These are phyloP conservation scores for Zaprionus lachaisei DNA, from an alignment of 1,140 invertebrate genomes.

Conservation along the genomic window DNA sequence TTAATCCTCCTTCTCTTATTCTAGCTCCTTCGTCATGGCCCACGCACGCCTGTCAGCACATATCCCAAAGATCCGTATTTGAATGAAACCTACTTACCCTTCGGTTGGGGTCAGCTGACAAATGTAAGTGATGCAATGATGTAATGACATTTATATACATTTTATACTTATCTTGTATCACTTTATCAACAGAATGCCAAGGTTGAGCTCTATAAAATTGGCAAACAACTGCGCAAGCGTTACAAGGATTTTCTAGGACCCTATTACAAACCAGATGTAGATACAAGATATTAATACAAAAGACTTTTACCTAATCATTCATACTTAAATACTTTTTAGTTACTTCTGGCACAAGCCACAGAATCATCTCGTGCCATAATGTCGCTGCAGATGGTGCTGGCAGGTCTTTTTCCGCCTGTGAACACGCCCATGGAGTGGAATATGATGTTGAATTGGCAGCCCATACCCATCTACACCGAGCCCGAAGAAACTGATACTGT, in stretches of 20 bases:
- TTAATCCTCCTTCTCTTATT: not conserved
- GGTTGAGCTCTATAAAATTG: constrained; percentile 87
- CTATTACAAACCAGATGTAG: constrained; percentile 86
- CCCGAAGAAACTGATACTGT: constrained; percentile 86
- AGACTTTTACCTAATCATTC: constrained; percentile 1
- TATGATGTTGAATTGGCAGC: constrained; percentile 89
- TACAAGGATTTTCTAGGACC: constrained; percentile 87
- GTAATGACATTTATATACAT: constrained; percentile 1
- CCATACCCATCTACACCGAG: constrained; percentile 89
- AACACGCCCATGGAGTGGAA: constrained; percentile 87
- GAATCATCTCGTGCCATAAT: constrained; percentile 90
- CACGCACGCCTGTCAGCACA: constrained; percentile 90
- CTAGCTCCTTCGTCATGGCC: constrained; percentile 91
- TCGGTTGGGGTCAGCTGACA: constrained; percentile 92
- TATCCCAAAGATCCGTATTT: constrained; percentile 91
- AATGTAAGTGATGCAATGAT: constrained; percentile 86
- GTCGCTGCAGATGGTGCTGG: constrained; percentile 89
- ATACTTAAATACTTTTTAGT: constrained; percentile 28
- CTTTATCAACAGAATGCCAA: constrained; percentile 76
- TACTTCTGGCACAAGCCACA: constrained; percentile 88
- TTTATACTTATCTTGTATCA: not conserved
- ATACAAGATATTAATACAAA: not conserved
- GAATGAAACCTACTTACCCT: constrained; percentile 88
- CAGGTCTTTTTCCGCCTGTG: constrained; percentile 89
- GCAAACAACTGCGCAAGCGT: constrained; percentile 86